Evolutionary conservation across 2,888 invertebrate genomes (phyloP), one percentile per base, ranked within the genome.

Genomic region (Lepidochrysops patricia): DNA sequence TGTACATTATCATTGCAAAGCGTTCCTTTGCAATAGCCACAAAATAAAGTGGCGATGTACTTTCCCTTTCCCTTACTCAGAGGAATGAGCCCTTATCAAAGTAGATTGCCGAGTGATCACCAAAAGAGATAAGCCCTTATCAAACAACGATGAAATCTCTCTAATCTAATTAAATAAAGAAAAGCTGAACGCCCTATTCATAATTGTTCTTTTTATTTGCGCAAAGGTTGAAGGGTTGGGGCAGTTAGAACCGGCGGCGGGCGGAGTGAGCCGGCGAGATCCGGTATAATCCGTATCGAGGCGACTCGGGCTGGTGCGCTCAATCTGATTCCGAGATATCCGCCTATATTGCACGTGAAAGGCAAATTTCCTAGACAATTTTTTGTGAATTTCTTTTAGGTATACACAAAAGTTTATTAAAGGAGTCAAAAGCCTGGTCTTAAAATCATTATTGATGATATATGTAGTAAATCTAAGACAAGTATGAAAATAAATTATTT

Each of bases 211-310:
- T 50, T 50, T 50, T 50, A 43, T 43, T 50, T 50, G n/a, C 25
- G n/a, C 6, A 50, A n/a, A n/a, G 50, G 12, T 50, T 50, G n/a
- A 26, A 25, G 12, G 26, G 50, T 25, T n/a, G 58, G 50, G 50
- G 50, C 43, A 43, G 49, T 58, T 54, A 27, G 63, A 61, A 62
- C 62, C 43, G 62, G 57, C 56, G 60, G 54, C 75, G 71, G 69
- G 66, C 66, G 71, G 71, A 63, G 63, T 67, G 68, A 67, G 66
- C 69, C 70, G 73, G 70, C 64, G 48, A 60, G 67, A 71, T 68
- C 71, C 75, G 71, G 72, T 66, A 61, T 64, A 64, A 69, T 63
- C 68, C 69, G 66, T 65, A 66, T 61, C 62, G 64, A 68, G 65
- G 66, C 68, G 69, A 68, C 65, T 64, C 63, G 67, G 69, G 68